Conservation (phyloP, 2,113 vertebrate genomes). For the Dipodomys ordii region DNA sequence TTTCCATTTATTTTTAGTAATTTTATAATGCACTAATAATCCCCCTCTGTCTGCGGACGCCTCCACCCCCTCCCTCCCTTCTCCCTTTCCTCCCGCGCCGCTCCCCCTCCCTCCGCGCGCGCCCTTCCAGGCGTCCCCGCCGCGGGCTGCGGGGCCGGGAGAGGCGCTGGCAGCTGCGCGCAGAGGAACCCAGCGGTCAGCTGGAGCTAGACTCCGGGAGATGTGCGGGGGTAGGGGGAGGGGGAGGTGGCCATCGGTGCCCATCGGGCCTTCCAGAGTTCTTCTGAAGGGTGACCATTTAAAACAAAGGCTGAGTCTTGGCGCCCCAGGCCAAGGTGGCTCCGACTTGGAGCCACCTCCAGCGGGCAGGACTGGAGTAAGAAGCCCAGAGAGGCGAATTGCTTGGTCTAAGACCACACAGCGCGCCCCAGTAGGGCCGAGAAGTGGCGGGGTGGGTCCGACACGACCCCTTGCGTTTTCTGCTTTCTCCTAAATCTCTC, state of each 20-base stretch:
- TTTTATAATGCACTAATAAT: constrained; percentile 82
- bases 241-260: background rate
- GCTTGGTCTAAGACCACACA: constrained; percentile 50
- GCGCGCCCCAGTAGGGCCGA: background rate
- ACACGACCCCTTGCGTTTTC: background rate
- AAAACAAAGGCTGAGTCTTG: background rate
- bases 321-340: rapidly evolving
- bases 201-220: background rate
- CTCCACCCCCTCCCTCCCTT: background rate
- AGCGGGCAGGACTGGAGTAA: rapidly evolving
- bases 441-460: rapidly evolving
- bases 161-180: too few relatives aligned
- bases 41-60: constrained; percentile 62
- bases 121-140: too few relatives aligned
- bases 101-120: background rate
- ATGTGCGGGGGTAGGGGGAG: background rate
- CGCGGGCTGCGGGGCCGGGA: too few relatives aligned
- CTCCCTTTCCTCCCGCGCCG: background rate
- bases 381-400: constrained; percentile 36
- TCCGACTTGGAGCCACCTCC: background rate
- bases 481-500: background rate
- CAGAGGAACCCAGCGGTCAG: background rate
- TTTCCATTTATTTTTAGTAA: constrained; percentile 82
- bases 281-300: background rate
- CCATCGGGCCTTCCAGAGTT: background rate